Evolutionary conservation across 1,140 invertebrate species (phyloP).

Genomic region (Drosophila seguyi): DNA sequence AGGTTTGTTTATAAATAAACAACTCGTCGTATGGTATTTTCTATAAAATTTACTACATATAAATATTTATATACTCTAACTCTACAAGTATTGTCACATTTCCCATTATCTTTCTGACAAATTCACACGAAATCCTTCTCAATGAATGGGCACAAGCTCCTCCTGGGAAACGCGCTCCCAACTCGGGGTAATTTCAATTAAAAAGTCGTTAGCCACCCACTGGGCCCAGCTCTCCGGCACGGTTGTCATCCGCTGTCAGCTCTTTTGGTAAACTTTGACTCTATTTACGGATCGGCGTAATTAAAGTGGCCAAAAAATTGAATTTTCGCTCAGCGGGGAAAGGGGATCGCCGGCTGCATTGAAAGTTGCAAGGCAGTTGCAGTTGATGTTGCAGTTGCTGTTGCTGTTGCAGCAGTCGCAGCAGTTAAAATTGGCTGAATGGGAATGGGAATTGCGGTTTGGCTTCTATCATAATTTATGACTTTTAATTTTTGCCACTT

Average conservation of each 20-base stretch:
- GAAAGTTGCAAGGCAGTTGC: slow-evolving; percentile 35
- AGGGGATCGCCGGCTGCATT: slow-evolving; percentile 8
- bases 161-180: slow-evolving; percentile 9
- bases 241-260: slow-evolving; percentile 32
- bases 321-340: slow-evolving; percentile 29
- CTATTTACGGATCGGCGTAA: slow-evolving; percentile 50
- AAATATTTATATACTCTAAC: not conserved
- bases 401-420: slow-evolving; percentile 19
- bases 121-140: not conserved
- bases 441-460: slow-evolving; percentile 40
- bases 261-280: slow-evolving; percentile 44
- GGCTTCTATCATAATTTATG: slow-evolving; percentile 71
- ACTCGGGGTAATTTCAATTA: slow-evolving; percentile 37
- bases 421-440: slow-evolving; percentile 25
- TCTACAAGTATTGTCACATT: not conserved
- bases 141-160: not conserved
- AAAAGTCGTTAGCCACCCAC: slow-evolving; percentile 52
- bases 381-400: not conserved
- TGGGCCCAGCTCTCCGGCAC: slow-evolving; percentile 15
- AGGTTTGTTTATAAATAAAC: too few relatives aligned
- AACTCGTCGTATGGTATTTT: too few relatives aligned
- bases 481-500: slow-evolving; percentile 77
- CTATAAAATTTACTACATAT: too few relatives aligned
- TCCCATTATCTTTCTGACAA: not conserved
- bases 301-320: slow-evolving; percentile 53